Percentiles rank a stretch among this genome's conserved stretches.
These are phyloP conservation scores for Phyto melanocephala DNA, from an alignment of 2,888 invertebrate genomes.

Conservation along the genomic window DNA sequence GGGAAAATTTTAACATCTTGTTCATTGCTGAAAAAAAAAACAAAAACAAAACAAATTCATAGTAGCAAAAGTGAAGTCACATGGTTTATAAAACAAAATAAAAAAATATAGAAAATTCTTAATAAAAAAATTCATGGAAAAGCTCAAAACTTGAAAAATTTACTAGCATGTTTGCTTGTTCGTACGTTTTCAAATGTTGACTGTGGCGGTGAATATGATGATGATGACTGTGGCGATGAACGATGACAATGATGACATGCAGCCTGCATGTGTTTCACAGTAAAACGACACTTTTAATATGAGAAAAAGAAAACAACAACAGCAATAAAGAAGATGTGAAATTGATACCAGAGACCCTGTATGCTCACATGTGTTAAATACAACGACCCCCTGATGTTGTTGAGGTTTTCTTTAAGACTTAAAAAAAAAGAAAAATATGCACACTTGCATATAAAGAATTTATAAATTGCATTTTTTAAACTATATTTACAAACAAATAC, in stretches of 20 bases:
- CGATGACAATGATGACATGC: conserved; percentile 58
- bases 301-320: neutral
- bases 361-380: conserved; percentile 33
- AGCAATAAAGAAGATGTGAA: conserved; percentile 35
- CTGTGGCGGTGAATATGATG: too few relatives aligned
- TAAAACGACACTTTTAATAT: conserved; percentile 46
- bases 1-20: conserved; percentile 60
- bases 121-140: too few relatives aligned
- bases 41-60: neutral
- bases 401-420: conserved; percentile 21
- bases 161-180: neutral
- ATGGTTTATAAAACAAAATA: conserved; percentile 33
- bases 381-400: conserved; percentile 56
- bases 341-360: conserved; percentile 43
- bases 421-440: too few relatives aligned
- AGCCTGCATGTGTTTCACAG: conserved; percentile 62
- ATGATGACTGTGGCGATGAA: conserved; percentile 22
- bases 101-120: too few relatives aligned
- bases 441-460: too few relatives aligned
- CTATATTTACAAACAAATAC: too few relatives aligned
- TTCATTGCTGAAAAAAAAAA: conserved; percentile 43
- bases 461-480: too few relatives aligned
- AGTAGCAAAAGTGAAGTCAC: conserved; percentile 10
- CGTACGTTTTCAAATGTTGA: conserved; percentile 20
- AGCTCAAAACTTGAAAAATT: too few relatives aligned